These are phyloP conservation scores for Nycticryphes semicollaris DNA, from an alignment of 2,113 vertebrate genomes.

Conservation along the genomic window DNA sequence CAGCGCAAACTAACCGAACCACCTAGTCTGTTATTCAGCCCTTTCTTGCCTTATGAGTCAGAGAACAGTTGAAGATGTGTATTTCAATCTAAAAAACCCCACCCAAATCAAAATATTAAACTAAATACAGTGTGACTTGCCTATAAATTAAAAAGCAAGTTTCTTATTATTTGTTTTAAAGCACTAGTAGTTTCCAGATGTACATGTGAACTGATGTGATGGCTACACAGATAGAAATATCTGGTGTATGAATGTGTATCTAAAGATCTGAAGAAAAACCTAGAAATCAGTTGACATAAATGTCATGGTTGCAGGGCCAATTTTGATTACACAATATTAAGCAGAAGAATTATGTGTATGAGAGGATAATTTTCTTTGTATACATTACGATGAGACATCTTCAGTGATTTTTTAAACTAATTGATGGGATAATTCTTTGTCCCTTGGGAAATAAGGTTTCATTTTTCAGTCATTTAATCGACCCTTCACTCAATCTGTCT, in stretches of 20 bases:
- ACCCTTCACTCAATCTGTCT: background rate
- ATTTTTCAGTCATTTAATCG: background rate
- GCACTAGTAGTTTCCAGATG: background rate
- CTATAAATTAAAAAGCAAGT: background rate
- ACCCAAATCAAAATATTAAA: background rate
- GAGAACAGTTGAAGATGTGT: background rate
- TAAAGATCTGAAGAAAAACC: background rate
- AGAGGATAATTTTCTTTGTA: background rate
- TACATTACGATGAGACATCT: background rate
- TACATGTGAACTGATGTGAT: background rate
- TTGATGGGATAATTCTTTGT: background rate
- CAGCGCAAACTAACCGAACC: background rate
- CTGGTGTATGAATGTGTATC: background rate
- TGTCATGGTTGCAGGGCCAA: background rate
- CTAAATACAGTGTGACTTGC: background rate
- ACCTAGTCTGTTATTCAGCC: background rate
- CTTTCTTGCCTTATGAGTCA: background rate
- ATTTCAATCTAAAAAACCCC: background rate
- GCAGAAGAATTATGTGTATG: background rate
- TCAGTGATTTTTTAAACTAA: background rate
- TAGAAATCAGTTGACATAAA: background rate
- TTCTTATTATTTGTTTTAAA: background rate
- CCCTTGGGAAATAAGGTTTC: background rate
- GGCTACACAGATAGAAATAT: background rate
- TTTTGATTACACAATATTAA: background rate